Evolutionary conservation across 2,113 vertebrate genomes (phyloP).

Genomic region (Amazona guildingii): DNA sequence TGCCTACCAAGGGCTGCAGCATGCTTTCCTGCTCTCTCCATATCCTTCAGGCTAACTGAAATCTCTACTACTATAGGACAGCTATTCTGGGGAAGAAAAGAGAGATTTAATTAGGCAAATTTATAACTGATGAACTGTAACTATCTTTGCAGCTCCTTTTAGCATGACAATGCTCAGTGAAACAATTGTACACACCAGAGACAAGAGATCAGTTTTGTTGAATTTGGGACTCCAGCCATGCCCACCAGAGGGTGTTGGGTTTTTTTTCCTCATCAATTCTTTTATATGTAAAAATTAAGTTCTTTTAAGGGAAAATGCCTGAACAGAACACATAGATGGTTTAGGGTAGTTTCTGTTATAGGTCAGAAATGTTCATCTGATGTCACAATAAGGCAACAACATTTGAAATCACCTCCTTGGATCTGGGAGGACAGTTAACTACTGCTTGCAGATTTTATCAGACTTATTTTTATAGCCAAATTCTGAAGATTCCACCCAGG

Average conservation of each 20-base stretch:
- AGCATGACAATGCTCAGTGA: not conserved
- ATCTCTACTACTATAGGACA: not conserved
- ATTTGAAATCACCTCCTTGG: not conserved
- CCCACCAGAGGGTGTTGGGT: not conserved
- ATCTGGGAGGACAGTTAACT: not conserved
- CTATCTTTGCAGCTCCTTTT: not conserved
- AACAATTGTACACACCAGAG: not conserved
- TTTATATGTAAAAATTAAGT: not conserved
- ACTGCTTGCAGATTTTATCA: not conserved
- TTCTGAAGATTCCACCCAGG: not conserved
- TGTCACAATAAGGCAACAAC: not conserved
- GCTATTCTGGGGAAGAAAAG: not conserved
- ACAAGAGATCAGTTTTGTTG: not conserved
- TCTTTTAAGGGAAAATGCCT: not conserved
- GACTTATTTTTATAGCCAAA: not conserved
- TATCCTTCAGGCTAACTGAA: not conserved
- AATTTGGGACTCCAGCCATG: not conserved
- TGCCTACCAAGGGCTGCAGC: not conserved
- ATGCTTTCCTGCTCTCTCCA: not conserved
- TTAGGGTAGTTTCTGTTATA: not conserved
- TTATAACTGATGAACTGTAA: not conserved
- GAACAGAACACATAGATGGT: not conserved
- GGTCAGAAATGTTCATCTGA: not conserved
- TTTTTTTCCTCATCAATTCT: not conserved
- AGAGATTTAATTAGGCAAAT: not conserved